phyloP scores from a whole-genome alignment of 2,888 invertebrate species.

The Dolichomitus sp. region DNA sequence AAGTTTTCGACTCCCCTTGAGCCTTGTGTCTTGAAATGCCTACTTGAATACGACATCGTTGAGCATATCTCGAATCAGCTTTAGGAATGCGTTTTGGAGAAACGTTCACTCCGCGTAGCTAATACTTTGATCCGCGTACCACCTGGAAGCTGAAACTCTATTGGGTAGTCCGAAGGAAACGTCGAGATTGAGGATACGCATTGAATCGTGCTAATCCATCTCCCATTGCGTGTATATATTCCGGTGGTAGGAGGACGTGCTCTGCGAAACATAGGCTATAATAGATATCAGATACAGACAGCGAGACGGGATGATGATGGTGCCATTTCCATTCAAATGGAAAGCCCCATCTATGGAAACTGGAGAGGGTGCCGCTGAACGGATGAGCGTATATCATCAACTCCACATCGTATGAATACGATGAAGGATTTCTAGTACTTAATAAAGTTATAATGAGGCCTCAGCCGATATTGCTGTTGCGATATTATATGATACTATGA shows the following conservation, averaged over 20 bases:
- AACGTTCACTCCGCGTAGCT: not conserved
- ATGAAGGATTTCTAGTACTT: slow-evolving; percentile 49
- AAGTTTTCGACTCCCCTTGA: too few relatives aligned
- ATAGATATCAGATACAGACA: slow-evolving; percentile 54
- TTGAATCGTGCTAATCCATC: slow-evolving; percentile 58
- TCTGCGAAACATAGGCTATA: slow-evolving; percentile 44
- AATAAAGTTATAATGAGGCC: slow-evolving; percentile 52
- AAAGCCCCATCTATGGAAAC: slow-evolving; percentile 47
- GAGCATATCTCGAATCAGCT: not conserved
- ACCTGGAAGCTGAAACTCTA: not conserved
- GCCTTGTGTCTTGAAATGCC: not conserved
- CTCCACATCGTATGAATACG: slow-evolving; percentile 34
- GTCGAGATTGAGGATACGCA: slow-evolving; percentile 44
- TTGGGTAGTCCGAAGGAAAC: slow-evolving; percentile 38
- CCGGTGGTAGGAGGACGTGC: slow-evolving; percentile 46
- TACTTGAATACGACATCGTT: not conserved
- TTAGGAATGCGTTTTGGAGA: slow-evolving; percentile 4
- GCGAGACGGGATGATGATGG: slow-evolving; percentile 45
- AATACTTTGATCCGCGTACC: slow-evolving; percentile 10
- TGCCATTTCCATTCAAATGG: slow-evolving; percentile 59
- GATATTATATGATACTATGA: slow-evolving; percentile 15
- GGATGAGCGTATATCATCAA: slow-evolving; percentile 24
- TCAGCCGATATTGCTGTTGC: slow-evolving; percentile 5
- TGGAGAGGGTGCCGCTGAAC: slow-evolving; percentile 30
- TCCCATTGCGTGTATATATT: slow-evolving; percentile 27